Base-by-base conservation (phyloP, 2,113 vertebrate species). In the Perca fluviatilis region DNA sequence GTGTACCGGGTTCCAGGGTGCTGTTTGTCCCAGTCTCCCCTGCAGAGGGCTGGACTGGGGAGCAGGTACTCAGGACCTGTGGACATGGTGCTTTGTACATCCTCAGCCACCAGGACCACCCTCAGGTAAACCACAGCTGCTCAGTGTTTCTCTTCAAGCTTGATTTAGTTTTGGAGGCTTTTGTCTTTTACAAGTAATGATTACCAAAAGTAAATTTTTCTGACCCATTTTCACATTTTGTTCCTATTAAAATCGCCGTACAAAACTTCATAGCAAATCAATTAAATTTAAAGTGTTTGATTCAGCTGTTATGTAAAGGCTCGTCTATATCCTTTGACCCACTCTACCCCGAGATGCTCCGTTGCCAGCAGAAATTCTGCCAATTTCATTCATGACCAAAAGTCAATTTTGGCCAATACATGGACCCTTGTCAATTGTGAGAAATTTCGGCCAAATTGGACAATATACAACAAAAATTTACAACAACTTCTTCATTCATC, bases 41-140 rank as follows among this genome's bases (percentile, higher is more conserved):
- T 58, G 71, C 69, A 40, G 84, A 89, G 5, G 91, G 90, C 57
- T 95, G 94, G 94, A 93, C 90, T 1, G 92, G 88, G n/a, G 88
- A 88, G 27, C 85, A 92, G 51, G 89, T 93, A 0, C 79, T 94
- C 58, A 66, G 68, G 74, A 85, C 90, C 57, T 81, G 82, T 19
- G 88, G 66, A 65, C 75, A 88, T 0, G 77, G 92, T 15, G 76
- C 85, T 62, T 61, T 95, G 21, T 93, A 93, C 47, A 77, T 95
- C 62, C 70, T 93, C 63, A 74, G 83, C 77, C 79, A 91, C 36
- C 86, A 85, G 14, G 85, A 89, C 2, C 36, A 54, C 43, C 15
- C 61, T 33, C 75, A 94, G 90, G 94, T n/a, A n/a, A n/a, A n/a
- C n/a, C n/a, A 33, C 27, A 64, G 21, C 25, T 6, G 9, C 53